Percentiles rank a stretch among this genome's conserved stretches.
Evolutionary conservation across 2,888 invertebrate species (phyloP).

Genomic region (Orchesellides sinensis): DNA sequence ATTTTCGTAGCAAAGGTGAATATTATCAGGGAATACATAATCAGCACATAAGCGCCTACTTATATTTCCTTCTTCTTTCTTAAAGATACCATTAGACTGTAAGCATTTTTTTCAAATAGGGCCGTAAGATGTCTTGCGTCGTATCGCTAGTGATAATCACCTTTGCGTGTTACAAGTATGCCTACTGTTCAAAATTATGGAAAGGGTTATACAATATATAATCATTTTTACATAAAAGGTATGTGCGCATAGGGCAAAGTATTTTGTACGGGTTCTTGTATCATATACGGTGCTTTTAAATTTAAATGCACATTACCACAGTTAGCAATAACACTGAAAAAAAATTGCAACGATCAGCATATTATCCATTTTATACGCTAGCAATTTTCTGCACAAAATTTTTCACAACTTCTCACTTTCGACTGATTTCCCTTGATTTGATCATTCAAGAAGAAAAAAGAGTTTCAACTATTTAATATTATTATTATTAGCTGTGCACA

Average conservation of each 20-base stretch:
- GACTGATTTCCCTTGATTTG: conserved; percentile 47
- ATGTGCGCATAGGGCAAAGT: neutral
- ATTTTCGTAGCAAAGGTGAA: too few species aligned
- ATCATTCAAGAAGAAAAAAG: conserved; percentile 34
- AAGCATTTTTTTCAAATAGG: too few species aligned
- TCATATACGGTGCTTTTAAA: too few species aligned
- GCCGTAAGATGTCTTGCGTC: too few species aligned
- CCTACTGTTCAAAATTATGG: too few species aligned
- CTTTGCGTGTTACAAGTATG: too few species aligned
- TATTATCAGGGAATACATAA: too few species aligned
- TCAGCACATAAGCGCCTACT: too few species aligned
- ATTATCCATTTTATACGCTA: neutral
- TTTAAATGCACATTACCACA: neutral
- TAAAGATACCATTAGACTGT: too few species aligned
- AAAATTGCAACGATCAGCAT: conserved; percentile 16
- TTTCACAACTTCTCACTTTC: conserved; percentile 33
- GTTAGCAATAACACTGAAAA: conserved; percentile 53
- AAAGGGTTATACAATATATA: neutral
- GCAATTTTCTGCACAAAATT: conserved; percentile 19
- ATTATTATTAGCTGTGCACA: conserved; percentile 45
- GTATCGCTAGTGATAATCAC: too few species aligned
- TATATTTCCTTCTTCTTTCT: too few species aligned
- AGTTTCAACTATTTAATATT: conserved; percentile 37
- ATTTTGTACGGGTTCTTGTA: neutral
- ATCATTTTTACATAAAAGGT: conserved; percentile 6